Conservation (phyloP, 2,797 vertebrate genomes). For the Miichthys miiuy region DNA sequence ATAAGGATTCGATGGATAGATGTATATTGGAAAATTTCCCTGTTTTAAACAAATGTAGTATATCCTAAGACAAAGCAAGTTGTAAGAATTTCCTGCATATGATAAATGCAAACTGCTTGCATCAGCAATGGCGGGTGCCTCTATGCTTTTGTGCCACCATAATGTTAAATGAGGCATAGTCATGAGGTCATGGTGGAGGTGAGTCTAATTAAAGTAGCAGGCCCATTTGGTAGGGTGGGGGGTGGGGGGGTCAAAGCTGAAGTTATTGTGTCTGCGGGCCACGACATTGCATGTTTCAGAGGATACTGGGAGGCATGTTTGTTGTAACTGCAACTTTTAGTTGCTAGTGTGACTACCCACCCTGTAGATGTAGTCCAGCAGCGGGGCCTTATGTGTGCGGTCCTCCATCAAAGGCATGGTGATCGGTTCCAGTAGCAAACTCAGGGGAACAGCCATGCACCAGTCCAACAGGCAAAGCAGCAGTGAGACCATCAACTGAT, state of each 20-base stretch:
- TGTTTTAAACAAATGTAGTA: conserved; percentile 36
- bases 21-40: conserved; percentile 46
- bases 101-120: conserved; percentile 19
- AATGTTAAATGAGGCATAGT: conserved; percentile 70
- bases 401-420: conserved; percentile 89
- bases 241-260: conserved; percentile 37
- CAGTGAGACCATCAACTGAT: conserved; percentile 95
- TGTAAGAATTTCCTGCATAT: conserved; percentile 31
- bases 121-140: conserved; percentile 4
- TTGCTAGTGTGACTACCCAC: conserved; percentile 81
- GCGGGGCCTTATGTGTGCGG: conserved; percentile 86
- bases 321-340: conserved; percentile 1
- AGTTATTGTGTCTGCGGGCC: conserved; percentile 38
- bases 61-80: conserved; percentile 9
- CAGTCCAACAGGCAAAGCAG: conserved; percentile 97
- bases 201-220: conserved; percentile 73
- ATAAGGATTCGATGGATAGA: conserved; percentile 55
- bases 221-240: conserved; percentile 36
- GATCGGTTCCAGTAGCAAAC: conserved; percentile 90
- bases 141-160: conserved; percentile 29
- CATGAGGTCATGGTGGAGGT: conserved; percentile 70
- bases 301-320: conserved; percentile 13
- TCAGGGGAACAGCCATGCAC: conserved; percentile 96
- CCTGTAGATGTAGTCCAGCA: conserved; percentile 97
- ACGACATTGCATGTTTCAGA: conserved; percentile 16